phyloP scores from a whole-genome alignment of 2,113 vertebrate species.

The Clinocottus analis region DNA sequence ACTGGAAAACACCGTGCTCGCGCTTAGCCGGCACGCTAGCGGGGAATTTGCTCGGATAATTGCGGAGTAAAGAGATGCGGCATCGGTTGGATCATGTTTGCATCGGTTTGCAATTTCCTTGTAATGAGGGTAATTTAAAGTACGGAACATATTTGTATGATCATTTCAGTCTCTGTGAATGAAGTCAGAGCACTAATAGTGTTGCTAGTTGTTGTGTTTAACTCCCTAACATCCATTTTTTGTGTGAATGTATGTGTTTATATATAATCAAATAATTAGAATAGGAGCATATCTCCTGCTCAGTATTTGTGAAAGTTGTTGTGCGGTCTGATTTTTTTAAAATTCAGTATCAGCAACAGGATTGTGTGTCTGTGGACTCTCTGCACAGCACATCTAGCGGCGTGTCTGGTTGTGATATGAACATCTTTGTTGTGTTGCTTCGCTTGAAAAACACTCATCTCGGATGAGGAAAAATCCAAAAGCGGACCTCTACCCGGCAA shows the following conservation, averaged over 20 bases:
- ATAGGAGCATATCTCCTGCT: no score
- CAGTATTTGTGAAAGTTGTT: background rate
- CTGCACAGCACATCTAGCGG: background rate
- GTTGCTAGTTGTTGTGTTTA: background rate
- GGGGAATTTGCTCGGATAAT: background rate
- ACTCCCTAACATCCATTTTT: background rate
- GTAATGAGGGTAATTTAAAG: background rate
- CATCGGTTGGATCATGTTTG: conserved; percentile 3
- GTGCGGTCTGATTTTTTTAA: background rate
- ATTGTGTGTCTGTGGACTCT: conserved; percentile 3
- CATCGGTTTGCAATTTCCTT: background rate
- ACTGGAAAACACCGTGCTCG: conserved; percentile 63
- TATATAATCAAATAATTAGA: no score
- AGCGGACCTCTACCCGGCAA: background rate
- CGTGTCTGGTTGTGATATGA: background rate
- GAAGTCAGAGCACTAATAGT: background rate
- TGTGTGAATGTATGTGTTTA: no score
- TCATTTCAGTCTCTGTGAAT: background rate
- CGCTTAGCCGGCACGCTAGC: conserved; percentile 10
- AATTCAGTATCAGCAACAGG: background rate
- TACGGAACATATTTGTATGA: background rate
- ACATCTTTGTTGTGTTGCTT: background rate
- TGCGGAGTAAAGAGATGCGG: background rate
- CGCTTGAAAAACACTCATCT: background rate
- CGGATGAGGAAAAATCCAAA: background rate